These are phyloP conservation scores for Gymnorhina tibicen DNA, from an alignment of 2,113 vertebrate species.

Conservation along the genomic window DNA sequence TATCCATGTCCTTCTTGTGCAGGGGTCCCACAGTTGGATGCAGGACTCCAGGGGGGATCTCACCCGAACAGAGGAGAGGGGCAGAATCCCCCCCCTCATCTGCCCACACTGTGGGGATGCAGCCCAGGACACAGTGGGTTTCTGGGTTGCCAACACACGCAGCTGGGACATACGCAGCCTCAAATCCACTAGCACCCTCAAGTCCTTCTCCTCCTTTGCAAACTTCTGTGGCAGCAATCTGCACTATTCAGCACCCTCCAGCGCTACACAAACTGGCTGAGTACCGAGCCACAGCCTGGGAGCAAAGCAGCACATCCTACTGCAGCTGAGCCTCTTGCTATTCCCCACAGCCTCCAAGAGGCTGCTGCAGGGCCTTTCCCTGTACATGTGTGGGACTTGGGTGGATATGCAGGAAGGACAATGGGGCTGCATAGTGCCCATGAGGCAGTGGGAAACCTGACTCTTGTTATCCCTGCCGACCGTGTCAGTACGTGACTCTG, in stretches of 20 bases:
- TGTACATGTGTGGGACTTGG: fast-evolving
- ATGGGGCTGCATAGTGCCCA: fast-evolving
- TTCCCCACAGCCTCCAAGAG: background rate
- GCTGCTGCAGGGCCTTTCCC: background rate
- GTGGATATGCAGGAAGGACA: background rate
- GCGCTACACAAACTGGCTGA: background rate
- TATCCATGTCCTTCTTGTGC: background rate
- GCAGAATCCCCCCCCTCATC: background rate
- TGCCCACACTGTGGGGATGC: background rate
- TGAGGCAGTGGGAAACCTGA: background rate
- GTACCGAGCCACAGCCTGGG: background rate
- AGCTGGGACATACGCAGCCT: background rate
- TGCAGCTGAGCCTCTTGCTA: background rate
- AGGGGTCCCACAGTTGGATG: background rate
- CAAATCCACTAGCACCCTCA: background rate
- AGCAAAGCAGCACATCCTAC: background rate
- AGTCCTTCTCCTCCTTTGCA: background rate
- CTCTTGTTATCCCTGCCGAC: background rate
- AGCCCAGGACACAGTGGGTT: too few species aligned
- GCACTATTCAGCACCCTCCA: background rate
- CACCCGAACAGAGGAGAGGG: background rate
- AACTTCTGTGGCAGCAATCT: background rate
- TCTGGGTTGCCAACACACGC: background rate
- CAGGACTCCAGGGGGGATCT: background rate
- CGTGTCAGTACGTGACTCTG: background rate